Evolutionary conservation across 1,140 invertebrate species (phyloP).

Genomic region (Bacillus rossius): DNA sequence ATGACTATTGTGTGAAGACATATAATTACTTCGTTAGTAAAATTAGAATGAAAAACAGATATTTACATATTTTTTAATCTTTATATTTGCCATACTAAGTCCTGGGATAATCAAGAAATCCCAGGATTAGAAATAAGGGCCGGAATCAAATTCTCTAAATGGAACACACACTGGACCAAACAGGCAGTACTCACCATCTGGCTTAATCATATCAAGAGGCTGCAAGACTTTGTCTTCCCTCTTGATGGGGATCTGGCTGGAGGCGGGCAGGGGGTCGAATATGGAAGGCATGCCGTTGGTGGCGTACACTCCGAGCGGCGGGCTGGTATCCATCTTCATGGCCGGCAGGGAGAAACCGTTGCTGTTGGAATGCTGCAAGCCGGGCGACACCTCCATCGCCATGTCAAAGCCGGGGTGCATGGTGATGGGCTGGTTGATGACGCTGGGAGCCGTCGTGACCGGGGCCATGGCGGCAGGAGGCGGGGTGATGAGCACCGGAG

Average conservation of each 20-base stretch:
- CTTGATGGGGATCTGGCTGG: conserved; percentile 18
- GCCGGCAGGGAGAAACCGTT: background rate
- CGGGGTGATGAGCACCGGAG: background rate
- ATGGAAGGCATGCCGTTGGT: conserved; percentile 44
- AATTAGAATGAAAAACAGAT: too few species aligned
- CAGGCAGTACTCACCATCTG: background rate
- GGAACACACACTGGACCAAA: too few species aligned
- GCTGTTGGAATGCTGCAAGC: conserved; percentile 23
- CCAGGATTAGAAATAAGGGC: too few species aligned
- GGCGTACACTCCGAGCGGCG: background rate
- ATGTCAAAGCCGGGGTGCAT: conserved; percentile 27
- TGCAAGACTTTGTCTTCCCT: background rate
- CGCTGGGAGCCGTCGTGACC: conserved; percentile 38
- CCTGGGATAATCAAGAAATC: too few species aligned
- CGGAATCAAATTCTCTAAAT: too few species aligned
- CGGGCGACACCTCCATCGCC: conserved; percentile 7
- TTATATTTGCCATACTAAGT: too few species aligned
- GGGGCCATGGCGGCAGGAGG: conserved; percentile 4
- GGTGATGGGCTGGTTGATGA: conserved; percentile 37
- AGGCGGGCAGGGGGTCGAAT: conserved; percentile 54
- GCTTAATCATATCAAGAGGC: background rate
- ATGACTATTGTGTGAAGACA: too few species aligned
- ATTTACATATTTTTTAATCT: too few species aligned
- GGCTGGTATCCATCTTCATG: background rate
- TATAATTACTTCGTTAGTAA: too few species aligned